These are phyloP conservation scores for Pherbina coryleti DNA, from an alignment of 2,888 invertebrate species.

Conservation along the genomic window DNA sequence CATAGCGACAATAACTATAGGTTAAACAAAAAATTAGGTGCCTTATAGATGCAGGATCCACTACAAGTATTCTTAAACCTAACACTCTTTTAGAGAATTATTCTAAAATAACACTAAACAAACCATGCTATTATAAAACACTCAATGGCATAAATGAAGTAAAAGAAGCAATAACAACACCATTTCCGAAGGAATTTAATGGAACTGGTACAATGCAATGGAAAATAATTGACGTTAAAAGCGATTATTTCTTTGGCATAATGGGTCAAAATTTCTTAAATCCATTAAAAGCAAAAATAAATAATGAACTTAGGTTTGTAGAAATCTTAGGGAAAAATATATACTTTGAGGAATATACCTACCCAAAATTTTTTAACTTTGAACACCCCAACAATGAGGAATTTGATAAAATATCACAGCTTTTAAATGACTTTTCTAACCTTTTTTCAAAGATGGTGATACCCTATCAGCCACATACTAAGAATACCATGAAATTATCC, in stretches of 20 bases:
- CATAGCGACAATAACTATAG: neutral
- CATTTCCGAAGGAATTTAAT: constrained; percentile 4
- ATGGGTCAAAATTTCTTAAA: too few relatives aligned
- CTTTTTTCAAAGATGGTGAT: neutral
- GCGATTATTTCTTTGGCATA: too few relatives aligned
- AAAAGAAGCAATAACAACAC: constrained; percentile 6
- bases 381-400: too few relatives aligned
- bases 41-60: neutral
- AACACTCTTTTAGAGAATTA: neutral
- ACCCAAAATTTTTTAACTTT: too few relatives aligned
- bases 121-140: neutral
- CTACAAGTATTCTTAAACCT: neutral
- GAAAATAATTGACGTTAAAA: too few relatives aligned
- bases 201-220: neutral
- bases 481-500: constrained; percentile 34
- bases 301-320: too few relatives aligned
- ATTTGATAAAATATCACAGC: too few relatives aligned
- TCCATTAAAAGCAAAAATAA: too few relatives aligned
- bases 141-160: constrained; percentile 11
- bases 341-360: too few relatives aligned
- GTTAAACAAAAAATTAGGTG: constrained; percentile 4
- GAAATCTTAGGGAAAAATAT: too few relatives aligned
- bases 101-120: neutral
- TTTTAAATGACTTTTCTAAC: too few relatives aligned
- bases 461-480: too few relatives aligned